Conservation (phyloP, 2,797 vertebrate genomes). For the Anomalospiza imberbis region DNA sequence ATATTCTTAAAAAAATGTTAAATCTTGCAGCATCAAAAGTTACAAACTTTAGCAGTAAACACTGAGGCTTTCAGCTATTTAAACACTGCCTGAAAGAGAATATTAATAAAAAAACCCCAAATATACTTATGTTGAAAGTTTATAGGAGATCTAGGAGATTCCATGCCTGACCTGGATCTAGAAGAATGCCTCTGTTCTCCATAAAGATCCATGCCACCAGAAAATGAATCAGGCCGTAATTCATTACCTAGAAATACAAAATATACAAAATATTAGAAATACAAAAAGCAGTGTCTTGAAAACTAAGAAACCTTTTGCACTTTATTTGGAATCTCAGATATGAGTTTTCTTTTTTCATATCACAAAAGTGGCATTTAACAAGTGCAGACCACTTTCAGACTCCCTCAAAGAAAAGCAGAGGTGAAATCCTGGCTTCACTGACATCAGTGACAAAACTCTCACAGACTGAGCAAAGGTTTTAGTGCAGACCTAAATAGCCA, state of each 20-base stretch:
- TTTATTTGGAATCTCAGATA: background rate
- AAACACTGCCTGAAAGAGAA: background rate
- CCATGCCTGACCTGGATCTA: conserved; percentile 83
- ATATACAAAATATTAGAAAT: conserved; percentile 31
- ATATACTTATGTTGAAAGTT: conserved; percentile 81
- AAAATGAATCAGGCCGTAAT: conserved; percentile 79
- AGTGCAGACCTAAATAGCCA: background rate
- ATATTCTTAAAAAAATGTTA: background rate
- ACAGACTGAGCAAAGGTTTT: background rate
- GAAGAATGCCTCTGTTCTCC: conserved; percentile 80
- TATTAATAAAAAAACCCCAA: background rate
- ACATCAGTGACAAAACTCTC: background rate
- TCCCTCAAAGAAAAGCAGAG: background rate
- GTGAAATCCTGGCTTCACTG: background rate
- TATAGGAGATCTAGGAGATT: conserved; percentile 81
- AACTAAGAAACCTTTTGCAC: background rate
- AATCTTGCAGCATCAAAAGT: background rate
- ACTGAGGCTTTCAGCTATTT: background rate
- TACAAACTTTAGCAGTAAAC: background rate
- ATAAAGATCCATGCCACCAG: conserved; percentile 81
- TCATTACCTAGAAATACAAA: conserved; percentile 78
- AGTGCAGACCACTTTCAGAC: background rate
- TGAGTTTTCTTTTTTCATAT: background rate
- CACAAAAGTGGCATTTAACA: background rate
- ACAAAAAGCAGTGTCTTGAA: background rate